These are phyloP conservation scores for Carposina sasakii DNA, from an alignment of 1,140 invertebrate genomes.

Conservation along the genomic window DNA sequence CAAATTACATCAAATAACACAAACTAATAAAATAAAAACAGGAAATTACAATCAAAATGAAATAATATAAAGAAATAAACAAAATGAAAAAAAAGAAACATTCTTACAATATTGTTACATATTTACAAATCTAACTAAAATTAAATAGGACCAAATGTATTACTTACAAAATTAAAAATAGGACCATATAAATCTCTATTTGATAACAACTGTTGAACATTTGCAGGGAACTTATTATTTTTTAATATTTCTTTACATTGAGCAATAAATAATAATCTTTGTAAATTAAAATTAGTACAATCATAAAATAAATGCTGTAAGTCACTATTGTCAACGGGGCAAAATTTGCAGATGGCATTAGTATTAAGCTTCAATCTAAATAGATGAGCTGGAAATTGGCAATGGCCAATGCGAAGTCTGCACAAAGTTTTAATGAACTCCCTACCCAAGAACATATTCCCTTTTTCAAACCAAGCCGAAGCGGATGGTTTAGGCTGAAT, in stretches of 20 bases:
- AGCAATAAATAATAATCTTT: conserved; percentile 3
- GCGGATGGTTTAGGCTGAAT: neutral
- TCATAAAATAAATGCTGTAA: conserved; percentile 7
- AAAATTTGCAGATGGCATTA: neutral
- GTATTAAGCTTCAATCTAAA: neutral
- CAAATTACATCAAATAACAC: too few relatives aligned
- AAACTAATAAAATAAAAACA: too few relatives aligned
- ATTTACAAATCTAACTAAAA: too few relatives aligned
- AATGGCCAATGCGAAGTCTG: conserved; percentile 9
- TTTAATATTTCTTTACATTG: neutral
- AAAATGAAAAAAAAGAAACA: too few relatives aligned
- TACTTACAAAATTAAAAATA: neutral
- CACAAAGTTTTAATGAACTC: conserved; percentile 3
- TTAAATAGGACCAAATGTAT: too few relatives aligned
- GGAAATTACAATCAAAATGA: too few relatives aligned
- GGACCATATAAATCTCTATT: neutral
- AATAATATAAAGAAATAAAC: too few relatives aligned
- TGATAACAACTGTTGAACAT: neutral
- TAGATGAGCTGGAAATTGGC: conserved; percentile 9
- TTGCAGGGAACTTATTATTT: neutral
- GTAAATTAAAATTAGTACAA: conserved; percentile 2
- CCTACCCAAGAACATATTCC: neutral
- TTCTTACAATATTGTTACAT: too few relatives aligned
- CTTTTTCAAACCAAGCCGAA: conserved; percentile 6
- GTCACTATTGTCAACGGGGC: neutral